These are phyloP conservation scores for Hippolais icterina DNA, from an alignment of 2,113 vertebrate species.

Conservation along the genomic window DNA sequence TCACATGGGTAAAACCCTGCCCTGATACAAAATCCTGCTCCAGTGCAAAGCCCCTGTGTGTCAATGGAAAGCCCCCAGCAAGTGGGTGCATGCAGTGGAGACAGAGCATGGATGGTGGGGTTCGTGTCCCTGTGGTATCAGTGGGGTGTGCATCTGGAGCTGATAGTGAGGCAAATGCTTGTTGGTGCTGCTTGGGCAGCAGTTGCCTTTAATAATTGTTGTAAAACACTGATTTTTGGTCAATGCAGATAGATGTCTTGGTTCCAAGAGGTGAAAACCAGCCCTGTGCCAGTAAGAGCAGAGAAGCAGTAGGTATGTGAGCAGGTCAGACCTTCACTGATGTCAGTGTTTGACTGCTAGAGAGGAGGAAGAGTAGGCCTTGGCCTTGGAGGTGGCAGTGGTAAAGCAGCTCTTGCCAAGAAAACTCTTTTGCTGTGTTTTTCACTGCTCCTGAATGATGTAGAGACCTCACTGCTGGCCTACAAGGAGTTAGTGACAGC, in stretches of 20 bases:
- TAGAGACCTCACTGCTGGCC: background rate
- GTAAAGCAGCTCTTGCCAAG: background rate
- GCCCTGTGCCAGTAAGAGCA: too few relatives aligned
- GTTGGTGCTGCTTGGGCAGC: too few relatives aligned
- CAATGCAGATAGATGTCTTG: too few relatives aligned
- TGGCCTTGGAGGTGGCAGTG: background rate
- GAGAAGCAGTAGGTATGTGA: too few relatives aligned
- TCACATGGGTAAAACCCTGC: background rate
- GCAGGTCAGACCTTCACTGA: too few relatives aligned
- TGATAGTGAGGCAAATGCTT: background rate
- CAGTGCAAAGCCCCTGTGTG: background rate
- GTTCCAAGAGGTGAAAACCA: too few relatives aligned
- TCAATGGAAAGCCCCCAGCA: background rate
- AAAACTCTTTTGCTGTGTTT: background rate
- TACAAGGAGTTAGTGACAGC: accelerated
- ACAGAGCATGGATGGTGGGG: background rate
- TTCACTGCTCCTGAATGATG: background rate
- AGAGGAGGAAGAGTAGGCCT: background rate
- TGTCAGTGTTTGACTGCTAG: too few relatives aligned
- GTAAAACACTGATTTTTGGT: too few relatives aligned
- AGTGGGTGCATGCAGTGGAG: accelerated
- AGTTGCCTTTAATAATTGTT: too few relatives aligned
- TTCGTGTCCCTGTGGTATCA: accelerated
- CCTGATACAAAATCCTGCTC: background rate
- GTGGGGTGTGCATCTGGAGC: accelerated